Base-by-base conservation (phyloP, 2,888 invertebrate genomes). In the Empis stercorea region DNA sequence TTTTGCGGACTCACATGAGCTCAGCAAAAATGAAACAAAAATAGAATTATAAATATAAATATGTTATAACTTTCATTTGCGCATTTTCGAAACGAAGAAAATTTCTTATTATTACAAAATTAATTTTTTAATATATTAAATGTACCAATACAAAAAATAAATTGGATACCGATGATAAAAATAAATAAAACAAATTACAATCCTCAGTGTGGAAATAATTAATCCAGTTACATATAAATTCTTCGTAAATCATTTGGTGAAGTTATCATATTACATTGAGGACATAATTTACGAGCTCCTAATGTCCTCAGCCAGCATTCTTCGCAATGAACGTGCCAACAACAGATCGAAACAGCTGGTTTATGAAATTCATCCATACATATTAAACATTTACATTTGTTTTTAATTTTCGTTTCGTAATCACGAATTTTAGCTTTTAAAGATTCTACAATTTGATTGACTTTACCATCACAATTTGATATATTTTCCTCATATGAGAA, bases 251-350 rank as follows among this genome's bases (percentile, higher is more conserved):
- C 91, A 46, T 84, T 76, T 0, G 92, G 81, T 0, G 89, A 85
- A 4, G 93, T 93, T 56, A 93, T 93, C 66, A 87, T 86, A 71
- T 91, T 93, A 68, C 93, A 94, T 63, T 93, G 93, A 0, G 94
- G 94, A 62, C 93, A 94, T 10, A 93, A 78, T 63, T 93, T 93
- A 72, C 93, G 89, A 2, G 87, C 85, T 36, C 87, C 84, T 14
- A 80, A 61, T 0, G 82, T 81, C 47, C 81, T 78, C 0, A 83
- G 66, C 83, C 83, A 83, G 56, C 83, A 83, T 30, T 77, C 77
- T 72, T 94, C 92, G 61, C 95, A 95, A 66, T 94, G 88, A 0
- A 94, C 93, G 67, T 95, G 95, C 94, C 94, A 95, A 67, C 95
- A 95, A 61, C 89, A 89, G 50, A 93, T 85, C 1, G 94, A 94